Conservation (phyloP, 1,140 invertebrate genomes). For the Leptonema lineaticorne region DNA sequence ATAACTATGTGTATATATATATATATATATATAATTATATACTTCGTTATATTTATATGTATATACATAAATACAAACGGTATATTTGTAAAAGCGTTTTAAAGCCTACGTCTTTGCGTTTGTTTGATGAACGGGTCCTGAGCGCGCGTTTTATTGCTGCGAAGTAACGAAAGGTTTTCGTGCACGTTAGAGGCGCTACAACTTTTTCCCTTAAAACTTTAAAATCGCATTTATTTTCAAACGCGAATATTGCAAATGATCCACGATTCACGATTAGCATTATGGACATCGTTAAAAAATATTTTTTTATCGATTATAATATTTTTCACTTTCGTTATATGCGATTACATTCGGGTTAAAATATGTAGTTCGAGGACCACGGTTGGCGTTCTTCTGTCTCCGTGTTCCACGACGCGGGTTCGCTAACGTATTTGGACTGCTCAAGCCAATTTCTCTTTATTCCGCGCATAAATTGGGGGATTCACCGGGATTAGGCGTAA, state of each 20-base stretch:
- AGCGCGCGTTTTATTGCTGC: background rate
- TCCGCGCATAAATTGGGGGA: conserved; percentile 42
- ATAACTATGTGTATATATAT: too few relatives aligned
- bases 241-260: too few relatives aligned
- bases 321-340: too few relatives aligned
- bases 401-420: conserved; percentile 23
- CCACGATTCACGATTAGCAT: too few relatives aligned
- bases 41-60: too few relatives aligned
- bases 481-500: conserved; percentile 39
- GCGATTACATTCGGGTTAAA: too few relatives aligned
- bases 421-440: conserved; percentile 28
- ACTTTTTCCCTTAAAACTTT: background rate
- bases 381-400: background rate
- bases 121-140: background rate
- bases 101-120: background rate
- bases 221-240: too few relatives aligned
- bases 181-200: background rate
- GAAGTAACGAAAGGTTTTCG: conserved; percentile 1
- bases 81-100: background rate
- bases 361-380: background rate
- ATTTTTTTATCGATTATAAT: too few relatives aligned
- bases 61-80: too few relatives aligned
- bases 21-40: too few relatives aligned
- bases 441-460: conserved; percentile 38
- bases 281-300: too few relatives aligned